Evolutionary conservation across 2,888 invertebrate species (phyloP).

Genomic region (Lymantria monacha): DNA sequence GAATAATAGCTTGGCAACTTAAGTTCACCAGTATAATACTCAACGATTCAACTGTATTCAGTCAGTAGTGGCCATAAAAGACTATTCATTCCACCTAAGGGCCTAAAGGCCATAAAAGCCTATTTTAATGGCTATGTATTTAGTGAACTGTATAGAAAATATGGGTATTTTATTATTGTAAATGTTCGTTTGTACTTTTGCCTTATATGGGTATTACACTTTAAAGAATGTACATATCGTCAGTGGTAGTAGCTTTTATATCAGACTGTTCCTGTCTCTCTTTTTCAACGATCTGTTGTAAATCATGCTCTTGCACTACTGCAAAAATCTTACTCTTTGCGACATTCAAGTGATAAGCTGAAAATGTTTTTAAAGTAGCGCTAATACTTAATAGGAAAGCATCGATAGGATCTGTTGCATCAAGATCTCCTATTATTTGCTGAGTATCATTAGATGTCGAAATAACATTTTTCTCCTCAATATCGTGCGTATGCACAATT

Average conservation of each 20-base stretch:
- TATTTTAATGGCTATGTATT: too few species aligned
- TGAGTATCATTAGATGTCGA: slow-evolving; percentile 37
- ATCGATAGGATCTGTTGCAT: slow-evolving; percentile 63
- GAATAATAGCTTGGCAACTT: too few species aligned
- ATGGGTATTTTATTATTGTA: too few species aligned
- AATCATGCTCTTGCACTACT: slow-evolving; percentile 72
- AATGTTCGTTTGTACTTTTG: too few species aligned
- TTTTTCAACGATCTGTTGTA: slow-evolving; percentile 71
- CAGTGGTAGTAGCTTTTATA: slow-evolving; percentile 28
- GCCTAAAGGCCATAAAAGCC: too few species aligned
- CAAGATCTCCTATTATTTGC: slow-evolving; percentile 43
- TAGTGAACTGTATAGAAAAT: too few species aligned
- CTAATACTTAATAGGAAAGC: slow-evolving; percentile 69
- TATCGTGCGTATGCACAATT: neutral
- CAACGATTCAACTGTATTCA: too few species aligned
- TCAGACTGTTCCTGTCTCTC: slow-evolving; percentile 37
- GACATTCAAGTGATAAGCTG: slow-evolving; percentile 70
- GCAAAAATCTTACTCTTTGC: slow-evolving; percentile 75
- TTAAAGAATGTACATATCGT: too few species aligned
- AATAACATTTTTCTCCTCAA: slow-evolving; percentile 35
- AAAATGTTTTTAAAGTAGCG: slow-evolving; percentile 65
- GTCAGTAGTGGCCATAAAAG: too few species aligned
- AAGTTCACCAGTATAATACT: too few species aligned
- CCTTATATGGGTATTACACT: too few species aligned
- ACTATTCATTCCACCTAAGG: too few species aligned